A percentile compares a stretch with the other conserved stretches of the same genome.
phyloP scores from a whole-genome alignment of 2,888 invertebrate genomes.

The Drosophila borealis region DNA sequence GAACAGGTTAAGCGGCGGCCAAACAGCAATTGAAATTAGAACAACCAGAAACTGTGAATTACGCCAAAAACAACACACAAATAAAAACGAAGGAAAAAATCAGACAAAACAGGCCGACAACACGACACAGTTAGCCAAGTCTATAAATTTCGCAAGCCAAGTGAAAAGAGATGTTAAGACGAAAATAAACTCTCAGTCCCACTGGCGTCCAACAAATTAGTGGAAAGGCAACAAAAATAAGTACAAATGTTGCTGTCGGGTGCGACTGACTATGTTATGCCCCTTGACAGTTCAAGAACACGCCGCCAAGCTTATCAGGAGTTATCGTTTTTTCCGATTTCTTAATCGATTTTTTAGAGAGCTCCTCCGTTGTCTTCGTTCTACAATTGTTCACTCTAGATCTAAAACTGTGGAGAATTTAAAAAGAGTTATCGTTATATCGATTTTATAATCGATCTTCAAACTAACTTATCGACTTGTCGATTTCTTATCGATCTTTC shows the following conservation, averaged over 20 bases:
- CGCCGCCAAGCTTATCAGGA: too few relatives aligned
- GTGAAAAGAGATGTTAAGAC: slow-evolving; percentile 8
- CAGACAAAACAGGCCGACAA: slow-evolving; percentile 29
- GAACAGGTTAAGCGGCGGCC: slow-evolving; percentile 68
- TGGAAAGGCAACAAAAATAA: slow-evolving; percentile 11
- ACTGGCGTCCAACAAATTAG: slow-evolving; percentile 17
- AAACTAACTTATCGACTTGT: too few relatives aligned
- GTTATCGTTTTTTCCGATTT: too few relatives aligned
- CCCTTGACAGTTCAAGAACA: background rate
- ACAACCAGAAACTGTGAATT: slow-evolving; percentile 72
- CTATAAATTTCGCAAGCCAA: slow-evolving; percentile 30
- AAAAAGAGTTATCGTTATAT: too few relatives aligned
- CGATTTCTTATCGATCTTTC: too few relatives aligned
- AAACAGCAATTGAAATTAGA: slow-evolving; percentile 70
- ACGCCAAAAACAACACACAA: slow-evolving; percentile 34
- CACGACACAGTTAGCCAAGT: slow-evolving; percentile 52
- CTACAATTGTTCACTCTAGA: too few relatives aligned
- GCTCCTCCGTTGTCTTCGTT: too few relatives aligned
- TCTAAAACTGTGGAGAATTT: too few relatives aligned
- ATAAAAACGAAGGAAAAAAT: slow-evolving; percentile 14
- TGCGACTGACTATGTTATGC: background rate
- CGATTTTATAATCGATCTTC: too few relatives aligned
- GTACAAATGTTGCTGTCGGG: background rate
- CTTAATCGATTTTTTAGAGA: too few relatives aligned
- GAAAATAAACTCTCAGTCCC: slow-evolving; percentile 17